These are phyloP conservation scores for Medauroidea extradentata DNA, from an alignment of 1,140 invertebrate genomes.

Conservation along the genomic window DNA sequence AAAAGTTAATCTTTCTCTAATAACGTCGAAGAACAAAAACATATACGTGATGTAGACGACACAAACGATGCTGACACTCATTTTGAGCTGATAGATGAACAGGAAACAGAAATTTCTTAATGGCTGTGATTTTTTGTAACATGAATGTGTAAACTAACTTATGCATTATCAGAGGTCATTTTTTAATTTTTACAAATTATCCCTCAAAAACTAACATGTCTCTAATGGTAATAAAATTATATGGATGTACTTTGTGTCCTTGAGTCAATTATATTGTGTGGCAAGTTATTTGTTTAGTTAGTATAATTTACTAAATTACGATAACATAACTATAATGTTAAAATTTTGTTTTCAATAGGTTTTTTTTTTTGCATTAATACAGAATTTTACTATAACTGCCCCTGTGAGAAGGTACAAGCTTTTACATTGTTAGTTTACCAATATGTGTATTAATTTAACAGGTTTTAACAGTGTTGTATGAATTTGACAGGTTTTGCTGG, in stretches of 20 bases:
- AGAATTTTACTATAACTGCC: neutral
- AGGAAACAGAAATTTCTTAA: neutral
- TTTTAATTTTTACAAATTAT: too few relatives aligned
- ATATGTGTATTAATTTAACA: too few relatives aligned
- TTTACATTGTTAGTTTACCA: too few relatives aligned
- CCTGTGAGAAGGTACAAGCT: neutral
- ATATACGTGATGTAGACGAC: neutral
- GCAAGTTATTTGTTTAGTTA: too few relatives aligned
- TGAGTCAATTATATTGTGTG: too few relatives aligned
- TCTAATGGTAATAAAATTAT: too few relatives aligned
- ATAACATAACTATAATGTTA: too few relatives aligned
- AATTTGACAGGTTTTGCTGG: neutral
- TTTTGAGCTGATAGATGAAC: neutral
- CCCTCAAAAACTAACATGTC: too few relatives aligned
- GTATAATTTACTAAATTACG: too few relatives aligned
- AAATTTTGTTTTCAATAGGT: neutral
- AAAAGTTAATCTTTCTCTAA: neutral
- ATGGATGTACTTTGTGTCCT: too few relatives aligned
- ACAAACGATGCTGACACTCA: neutral
- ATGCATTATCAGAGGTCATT: too few relatives aligned
- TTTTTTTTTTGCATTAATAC: neutral
- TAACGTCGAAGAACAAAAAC: neutral
- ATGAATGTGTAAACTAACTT: neutral
- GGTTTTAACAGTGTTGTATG: too few relatives aligned
- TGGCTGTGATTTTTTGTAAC: neutral